Evolutionary conservation across 1,140 invertebrate genomes (phyloP), one percentile per base, ranked within the genome.

Genomic region (Drosophila funebris): DNA sequence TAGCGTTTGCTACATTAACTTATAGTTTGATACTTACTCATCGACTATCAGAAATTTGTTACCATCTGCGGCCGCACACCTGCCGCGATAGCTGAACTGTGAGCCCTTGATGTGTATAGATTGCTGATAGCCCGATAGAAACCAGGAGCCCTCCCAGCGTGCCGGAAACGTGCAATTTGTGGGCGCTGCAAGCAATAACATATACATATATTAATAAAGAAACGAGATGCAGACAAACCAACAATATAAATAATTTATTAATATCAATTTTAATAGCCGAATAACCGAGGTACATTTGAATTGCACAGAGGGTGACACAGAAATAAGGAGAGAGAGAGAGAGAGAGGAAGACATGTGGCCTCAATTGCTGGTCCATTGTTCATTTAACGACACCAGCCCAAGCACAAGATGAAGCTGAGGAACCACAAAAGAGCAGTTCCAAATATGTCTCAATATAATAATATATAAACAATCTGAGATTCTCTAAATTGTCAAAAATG

Each of bases 11-110:
- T 62, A 62, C 27, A 33, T 60, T 50, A 24, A 54, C 22, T 22
- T 27, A 24, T 31, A 20, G 29, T n/a, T 52, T 39, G 54, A 58
- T 81, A 95, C 95, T 96, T 93, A 96, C 96, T 96, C 95, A 89
- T 96, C 95, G 82, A 96, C 95, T 66, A 96, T 94, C 73, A 97
- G 94, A 92, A 95, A 97, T 93, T 97, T 96, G 92, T 97, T 96
- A 78, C 96, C 96, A 84, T 96, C 96, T 52, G 94, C 95, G 76
- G 95, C 95, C 48, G 96, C 93, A 92, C 96, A 97, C 88, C 93
- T 94, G 78, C 96, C 96, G 89, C 96, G 96, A 91, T 94, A 96
- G 79, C 95, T 96, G 63, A 97, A 94, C 68, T 95, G 93, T 73
- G 95, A 95, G 56, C 94, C 95, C 75, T 96, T 95, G 90, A 97